Conservation (phyloP, 2,797 vertebrate genomes). For the Scleropages formosus region DNA sequence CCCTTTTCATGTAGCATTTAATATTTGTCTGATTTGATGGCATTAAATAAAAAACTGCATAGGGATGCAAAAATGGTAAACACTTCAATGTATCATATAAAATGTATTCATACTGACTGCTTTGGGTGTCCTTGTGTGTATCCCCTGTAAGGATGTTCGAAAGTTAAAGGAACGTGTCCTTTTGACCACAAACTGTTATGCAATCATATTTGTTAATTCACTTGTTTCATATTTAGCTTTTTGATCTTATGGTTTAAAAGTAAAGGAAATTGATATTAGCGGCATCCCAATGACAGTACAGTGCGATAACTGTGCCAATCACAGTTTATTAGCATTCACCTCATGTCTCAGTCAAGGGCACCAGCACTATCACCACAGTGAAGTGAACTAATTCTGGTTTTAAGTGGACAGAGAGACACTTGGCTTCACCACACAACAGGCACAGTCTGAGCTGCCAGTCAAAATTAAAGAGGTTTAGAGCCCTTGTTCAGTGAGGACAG, state of each 20-base stretch:
- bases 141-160: neutral
- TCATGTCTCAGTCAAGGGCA: slow-evolving; percentile 60
- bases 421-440: neutral
- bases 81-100: too few species aligned
- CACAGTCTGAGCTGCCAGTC: slow-evolving; percentile 9
- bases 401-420: neutral
- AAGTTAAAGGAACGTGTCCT: neutral
- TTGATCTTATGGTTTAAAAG: neutral
- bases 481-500: slow-evolving; percentile 35
- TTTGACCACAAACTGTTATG: neutral
- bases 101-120: too few species aligned
- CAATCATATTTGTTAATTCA: neutral
- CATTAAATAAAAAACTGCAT: too few species aligned
- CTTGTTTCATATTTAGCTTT: neutral
- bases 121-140: too few species aligned
- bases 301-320: neutral
- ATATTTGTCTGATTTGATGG: too few species aligned
- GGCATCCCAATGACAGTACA: neutral
- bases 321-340: slow-evolving; percentile 31
- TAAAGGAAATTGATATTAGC: neutral
- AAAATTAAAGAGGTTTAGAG: slow-evolving; percentile 29
- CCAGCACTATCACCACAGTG: neutral
- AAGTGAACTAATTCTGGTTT: neutral
- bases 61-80: too few species aligned
- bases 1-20: too few species aligned